phyloP scores from a whole-genome alignment of 2,888 invertebrate genomes.

The Trichopoda pennipes region DNA sequence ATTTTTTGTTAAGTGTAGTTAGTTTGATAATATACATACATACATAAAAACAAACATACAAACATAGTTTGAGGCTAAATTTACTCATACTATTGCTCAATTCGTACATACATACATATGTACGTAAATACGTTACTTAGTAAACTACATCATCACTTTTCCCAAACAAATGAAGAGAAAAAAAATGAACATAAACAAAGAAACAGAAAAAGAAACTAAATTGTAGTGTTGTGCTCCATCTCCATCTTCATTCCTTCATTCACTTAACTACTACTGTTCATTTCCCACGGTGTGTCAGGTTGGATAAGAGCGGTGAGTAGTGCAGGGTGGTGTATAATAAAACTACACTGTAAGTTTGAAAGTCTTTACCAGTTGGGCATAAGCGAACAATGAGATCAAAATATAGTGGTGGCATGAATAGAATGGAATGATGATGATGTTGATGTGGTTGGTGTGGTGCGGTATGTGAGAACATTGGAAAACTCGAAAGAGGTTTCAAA shows the following conservation, averaged over 20 bases:
- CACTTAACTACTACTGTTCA: conserved; percentile 77
- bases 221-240: conserved; percentile 55
- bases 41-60: too few relatives aligned
- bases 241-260: conserved; percentile 59
- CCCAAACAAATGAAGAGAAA: conserved; percentile 52
- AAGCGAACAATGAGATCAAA: conserved; percentile 44
- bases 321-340: conserved; percentile 37
- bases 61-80: conserved; percentile 55
- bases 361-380: conserved; percentile 42
- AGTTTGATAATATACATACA: conserved; percentile 36
- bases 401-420: conserved; percentile 10
- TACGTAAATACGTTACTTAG: conserved; percentile 35
- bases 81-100: conserved; percentile 56
- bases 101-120: too few relatives aligned
- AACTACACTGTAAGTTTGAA: conserved; percentile 42
- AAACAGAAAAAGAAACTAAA: conserved; percentile 62
- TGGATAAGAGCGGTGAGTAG: conserved; percentile 54
- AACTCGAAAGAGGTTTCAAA: conserved; percentile 46
- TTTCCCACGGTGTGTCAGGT: conserved; percentile 78
- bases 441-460: conserved; percentile 64
- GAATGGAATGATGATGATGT: conserved; percentile 13
- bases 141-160: conserved; percentile 60
- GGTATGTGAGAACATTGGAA: conserved; percentile 65
- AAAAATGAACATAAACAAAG: conserved; percentile 50
- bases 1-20: conserved; percentile 34